Conservation (phyloP, 2,797 vertebrate genomes). For the Hirundo rustica region DNA sequence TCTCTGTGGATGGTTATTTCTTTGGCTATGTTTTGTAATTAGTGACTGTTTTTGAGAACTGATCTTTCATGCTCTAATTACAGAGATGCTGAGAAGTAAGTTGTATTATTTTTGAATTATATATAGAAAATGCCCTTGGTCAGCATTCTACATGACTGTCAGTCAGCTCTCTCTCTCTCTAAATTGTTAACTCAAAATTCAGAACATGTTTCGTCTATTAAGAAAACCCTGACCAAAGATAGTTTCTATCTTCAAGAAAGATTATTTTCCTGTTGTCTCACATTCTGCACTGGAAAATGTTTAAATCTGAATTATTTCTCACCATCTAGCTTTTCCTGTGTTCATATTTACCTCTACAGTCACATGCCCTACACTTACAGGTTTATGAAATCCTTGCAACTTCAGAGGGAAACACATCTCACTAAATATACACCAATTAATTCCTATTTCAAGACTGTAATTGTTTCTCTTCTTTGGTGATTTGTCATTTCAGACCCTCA, state of each 20-base stretch:
- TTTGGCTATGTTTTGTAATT: background rate
- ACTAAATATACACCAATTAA: background rate
- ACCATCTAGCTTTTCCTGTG: background rate
- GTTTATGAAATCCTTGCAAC: background rate
- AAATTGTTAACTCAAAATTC: background rate
- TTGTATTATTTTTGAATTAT: background rate
- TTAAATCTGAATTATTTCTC: background rate
- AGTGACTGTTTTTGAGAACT: background rate
- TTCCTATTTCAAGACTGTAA: background rate
- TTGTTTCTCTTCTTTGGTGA: slow-evolving; percentile 38
- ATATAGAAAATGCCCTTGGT: background rate
- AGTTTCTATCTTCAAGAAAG: background rate
- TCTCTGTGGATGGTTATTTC: background rate
- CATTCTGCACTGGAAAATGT: background rate
- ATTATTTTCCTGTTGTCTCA: background rate
- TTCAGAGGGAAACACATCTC: background rate
- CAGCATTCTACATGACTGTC: background rate
- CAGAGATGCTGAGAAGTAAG: background rate
- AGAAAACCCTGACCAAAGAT: background rate
- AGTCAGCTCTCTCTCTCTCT: background rate
- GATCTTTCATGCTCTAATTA: background rate
- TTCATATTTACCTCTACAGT: background rate
- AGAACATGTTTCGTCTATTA: background rate
- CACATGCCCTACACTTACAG: background rate
- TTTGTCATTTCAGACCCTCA: background rate